A percentile compares a stretch with the other conserved stretches of the same genome.
phyloP scores from a whole-genome alignment of 2,797 vertebrate species.

The Acridotheres tristis region DNA sequence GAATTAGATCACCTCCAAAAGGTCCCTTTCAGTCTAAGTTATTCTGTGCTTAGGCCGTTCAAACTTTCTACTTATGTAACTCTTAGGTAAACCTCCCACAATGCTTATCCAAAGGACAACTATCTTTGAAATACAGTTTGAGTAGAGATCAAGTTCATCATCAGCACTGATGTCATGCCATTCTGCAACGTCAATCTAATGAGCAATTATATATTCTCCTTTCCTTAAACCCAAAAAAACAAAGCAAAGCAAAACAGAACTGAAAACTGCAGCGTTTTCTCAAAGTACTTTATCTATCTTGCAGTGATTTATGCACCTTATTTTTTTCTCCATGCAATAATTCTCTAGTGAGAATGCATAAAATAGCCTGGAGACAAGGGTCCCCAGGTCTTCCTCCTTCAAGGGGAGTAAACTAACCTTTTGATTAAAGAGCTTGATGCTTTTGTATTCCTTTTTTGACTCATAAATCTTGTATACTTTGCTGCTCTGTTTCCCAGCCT shows the following conservation, averaged over 20 bases:
- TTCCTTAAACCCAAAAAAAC: neutral
- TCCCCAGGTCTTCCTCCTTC: neutral
- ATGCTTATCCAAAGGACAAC: neutral
- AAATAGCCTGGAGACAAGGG: neutral
- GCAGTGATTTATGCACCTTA: neutral
- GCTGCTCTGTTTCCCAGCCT: neutral
- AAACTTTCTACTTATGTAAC: neutral
- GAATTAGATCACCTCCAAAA: neutral
- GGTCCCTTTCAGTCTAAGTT: neutral
- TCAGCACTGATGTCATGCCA: fast-evolving
- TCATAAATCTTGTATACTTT: neutral
- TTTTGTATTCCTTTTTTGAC: neutral
- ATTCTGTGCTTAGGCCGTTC: neutral
- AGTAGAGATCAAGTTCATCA: neutral
- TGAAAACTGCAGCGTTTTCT: neutral
- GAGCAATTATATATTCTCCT: neutral
- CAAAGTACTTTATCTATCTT: neutral
- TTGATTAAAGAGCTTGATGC: neutral
- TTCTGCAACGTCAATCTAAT: neutral
- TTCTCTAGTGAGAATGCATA: neutral
- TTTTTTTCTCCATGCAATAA: neutral
- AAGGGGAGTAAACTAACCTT: neutral
- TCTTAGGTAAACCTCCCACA: neutral
- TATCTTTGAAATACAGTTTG: neutral
- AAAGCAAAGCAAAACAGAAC: neutral